These are phyloP conservation scores for Corbicula japonica DNA, from an alignment of 2,888 invertebrate species.

Conservation along the genomic window DNA sequence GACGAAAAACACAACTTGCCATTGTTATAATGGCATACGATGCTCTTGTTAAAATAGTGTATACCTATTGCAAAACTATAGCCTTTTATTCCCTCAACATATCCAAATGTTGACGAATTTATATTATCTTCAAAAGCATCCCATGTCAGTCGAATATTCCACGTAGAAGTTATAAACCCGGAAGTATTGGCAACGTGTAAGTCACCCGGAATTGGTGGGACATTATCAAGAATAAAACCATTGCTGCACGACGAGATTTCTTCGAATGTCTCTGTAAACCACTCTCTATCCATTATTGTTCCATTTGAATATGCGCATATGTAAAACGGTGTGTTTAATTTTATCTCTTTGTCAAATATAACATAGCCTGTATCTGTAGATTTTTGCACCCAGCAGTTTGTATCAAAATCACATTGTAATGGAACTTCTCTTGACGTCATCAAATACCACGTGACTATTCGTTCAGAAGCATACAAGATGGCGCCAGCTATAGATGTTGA, in stretches of 20 bases:
- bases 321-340: constrained; percentile 20
- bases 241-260: constrained; percentile 44
- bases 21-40: neutral
- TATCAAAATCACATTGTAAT: neutral
- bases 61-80: constrained; percentile 27
- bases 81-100: constrained; percentile 7
- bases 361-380: constrained; percentile 23
- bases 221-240: constrained; percentile 45
- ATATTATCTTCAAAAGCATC: constrained; percentile 35
- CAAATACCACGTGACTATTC: constrained; percentile 51
- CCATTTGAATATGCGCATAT: constrained; percentile 43
- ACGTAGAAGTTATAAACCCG: constrained; percentile 26
- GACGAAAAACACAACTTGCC: too few relatives aligned
- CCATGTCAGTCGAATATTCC: constrained; percentile 30
- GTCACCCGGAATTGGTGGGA: constrained; percentile 8
- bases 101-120: constrained; percentile 28
- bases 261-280: constrained; percentile 14
- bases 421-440: constrained; percentile 35
- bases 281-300: constrained; percentile 24
- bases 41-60: neutral
- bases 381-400: constrained; percentile 7
- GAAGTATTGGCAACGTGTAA: constrained; percentile 21
- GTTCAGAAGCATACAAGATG: constrained; percentile 28
- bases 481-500: constrained; percentile 18
- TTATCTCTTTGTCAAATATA: neutral